phyloP scores from a whole-genome alignment of 1,140 invertebrate genomes.

The Conus betulinus region DNA sequence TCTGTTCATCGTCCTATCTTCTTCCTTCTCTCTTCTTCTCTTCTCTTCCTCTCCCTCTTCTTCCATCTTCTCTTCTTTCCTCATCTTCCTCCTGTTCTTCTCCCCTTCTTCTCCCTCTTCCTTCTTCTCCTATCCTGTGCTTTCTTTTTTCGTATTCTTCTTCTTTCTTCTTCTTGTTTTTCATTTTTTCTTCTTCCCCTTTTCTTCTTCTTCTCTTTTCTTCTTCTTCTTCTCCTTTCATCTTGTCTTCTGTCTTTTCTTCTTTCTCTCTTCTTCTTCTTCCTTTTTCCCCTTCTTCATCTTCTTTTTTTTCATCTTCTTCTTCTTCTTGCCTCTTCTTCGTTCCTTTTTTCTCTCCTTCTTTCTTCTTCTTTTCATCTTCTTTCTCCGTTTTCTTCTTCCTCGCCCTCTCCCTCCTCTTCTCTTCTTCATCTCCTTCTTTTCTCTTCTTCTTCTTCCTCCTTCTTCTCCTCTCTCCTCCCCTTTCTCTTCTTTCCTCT shows the following conservation, averaged over 20 bases:
- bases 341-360: not conserved
- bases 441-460: not conserved
- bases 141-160: not conserved
- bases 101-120: not conserved
- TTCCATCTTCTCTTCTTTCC: not conserved
- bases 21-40: too few species aligned
- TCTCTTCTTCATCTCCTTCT: not conserved
- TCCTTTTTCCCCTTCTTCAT: too few species aligned
- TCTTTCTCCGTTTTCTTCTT: not conserved
- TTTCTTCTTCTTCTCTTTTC: not conserved
- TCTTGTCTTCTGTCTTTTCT: not conserved
- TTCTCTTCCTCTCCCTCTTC: not conserved
- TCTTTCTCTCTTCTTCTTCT: not conserved
- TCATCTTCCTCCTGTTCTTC: too few species aligned
- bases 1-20: too few species aligned
- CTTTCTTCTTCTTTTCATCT: not conserved
- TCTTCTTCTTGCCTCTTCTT: too few species aligned
- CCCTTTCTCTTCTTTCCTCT: not conserved
- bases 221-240: not conserved
- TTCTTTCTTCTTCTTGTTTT: not conserved
- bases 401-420: not conserved
- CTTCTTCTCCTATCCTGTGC: not conserved
- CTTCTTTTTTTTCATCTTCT: too few species aligned
- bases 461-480: not conserved
- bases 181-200: too few species aligned